These are phyloP conservation scores for Drosophila rubida DNA, from an alignment of 2,888 invertebrate species.

Conservation along the genomic window DNA sequence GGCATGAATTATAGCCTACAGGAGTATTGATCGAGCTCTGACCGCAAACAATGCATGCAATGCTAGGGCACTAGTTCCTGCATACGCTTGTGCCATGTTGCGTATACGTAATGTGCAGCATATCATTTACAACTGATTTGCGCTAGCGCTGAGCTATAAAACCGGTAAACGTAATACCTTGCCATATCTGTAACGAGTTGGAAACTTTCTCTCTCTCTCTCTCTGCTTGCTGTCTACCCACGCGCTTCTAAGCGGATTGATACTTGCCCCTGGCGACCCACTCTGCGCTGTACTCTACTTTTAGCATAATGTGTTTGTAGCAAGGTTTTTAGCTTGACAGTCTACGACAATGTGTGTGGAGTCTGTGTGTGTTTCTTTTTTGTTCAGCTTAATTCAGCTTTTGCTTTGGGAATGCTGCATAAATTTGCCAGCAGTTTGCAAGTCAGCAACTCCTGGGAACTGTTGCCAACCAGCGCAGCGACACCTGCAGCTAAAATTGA, in stretches of 20 bases:
- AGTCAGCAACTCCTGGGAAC: conserved; percentile 52
- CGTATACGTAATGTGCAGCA: conserved; percentile 48
- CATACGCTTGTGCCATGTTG: conserved; percentile 15
- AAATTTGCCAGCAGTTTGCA: conserved; percentile 75
- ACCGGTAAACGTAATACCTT: conserved; percentile 10
- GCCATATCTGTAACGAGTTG: conserved; percentile 2
- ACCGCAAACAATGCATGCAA: background rate
- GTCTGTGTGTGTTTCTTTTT: background rate
- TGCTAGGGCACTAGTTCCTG: conserved; percentile 12
- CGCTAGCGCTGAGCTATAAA: conserved; percentile 2
- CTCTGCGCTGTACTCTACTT: conserved; percentile 28
- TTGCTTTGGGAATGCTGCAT: conserved; percentile 62
- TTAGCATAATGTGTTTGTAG: conserved; percentile 42
- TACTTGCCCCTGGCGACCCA: conserved; percentile 26
- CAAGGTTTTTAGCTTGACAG: conserved; percentile 10
- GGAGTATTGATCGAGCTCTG: background rate
- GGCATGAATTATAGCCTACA: background rate
- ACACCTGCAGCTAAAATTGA: conserved; percentile 28
- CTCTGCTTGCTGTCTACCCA: background rate
- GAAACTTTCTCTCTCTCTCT: conserved; percentile 1
- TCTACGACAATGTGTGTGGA: conserved; percentile 16
- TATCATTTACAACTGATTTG: conserved; percentile 42
- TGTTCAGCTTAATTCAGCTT: conserved; percentile 53
- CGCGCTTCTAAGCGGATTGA: conserved; percentile 49
- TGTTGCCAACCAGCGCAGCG: background rate